Percentiles rank a stretch among this genome's conserved stretches.
Evolutionary conservation across 2,797 vertebrate species (phyloP).

Genomic region (Ctenopoma multispine): DNA sequence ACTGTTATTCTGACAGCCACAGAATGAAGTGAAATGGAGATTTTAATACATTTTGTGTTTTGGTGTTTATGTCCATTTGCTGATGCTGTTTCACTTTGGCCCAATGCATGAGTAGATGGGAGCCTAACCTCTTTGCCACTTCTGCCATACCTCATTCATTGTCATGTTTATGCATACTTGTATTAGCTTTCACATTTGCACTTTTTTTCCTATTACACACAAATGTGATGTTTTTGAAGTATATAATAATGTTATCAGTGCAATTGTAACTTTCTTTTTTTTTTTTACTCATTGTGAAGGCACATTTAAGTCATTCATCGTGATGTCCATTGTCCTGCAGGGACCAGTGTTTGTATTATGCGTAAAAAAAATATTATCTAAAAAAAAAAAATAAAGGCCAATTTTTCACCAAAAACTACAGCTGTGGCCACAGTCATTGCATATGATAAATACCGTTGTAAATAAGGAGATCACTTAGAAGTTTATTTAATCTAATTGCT

Average conservation of each 20-base stretch:
- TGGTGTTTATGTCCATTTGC: constrained; percentile 26
- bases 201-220: constrained; percentile 65
- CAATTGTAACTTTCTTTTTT: constrained; percentile 76
- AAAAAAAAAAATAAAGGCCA: constrained; percentile 82
- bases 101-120: constrained; percentile 74
- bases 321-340: constrained; percentile 56
- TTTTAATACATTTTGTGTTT: background rate
- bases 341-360: constrained; percentile 74
- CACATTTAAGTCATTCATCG: constrained; percentile 66
- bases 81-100: constrained; percentile 72
- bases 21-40: background rate
- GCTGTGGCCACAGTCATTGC: constrained; percentile 80
- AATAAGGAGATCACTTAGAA: constrained; percentile 1
- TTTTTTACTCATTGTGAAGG: constrained; percentile 63
- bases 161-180: constrained; percentile 71
- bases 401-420: constrained; percentile 75
- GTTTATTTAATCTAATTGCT: background rate
- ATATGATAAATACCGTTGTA: constrained; percentile 43
- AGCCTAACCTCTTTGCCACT: constrained; percentile 72
- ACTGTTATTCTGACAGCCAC: background rate
- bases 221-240: constrained; percentile 70
- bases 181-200: constrained; percentile 80
- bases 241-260: constrained; percentile 70
- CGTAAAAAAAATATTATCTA: constrained; percentile 47
- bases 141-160: constrained; percentile 76